phyloP scores from a whole-genome alignment of 2,113 vertebrate genomes.

The Aythya baeri region DNA sequence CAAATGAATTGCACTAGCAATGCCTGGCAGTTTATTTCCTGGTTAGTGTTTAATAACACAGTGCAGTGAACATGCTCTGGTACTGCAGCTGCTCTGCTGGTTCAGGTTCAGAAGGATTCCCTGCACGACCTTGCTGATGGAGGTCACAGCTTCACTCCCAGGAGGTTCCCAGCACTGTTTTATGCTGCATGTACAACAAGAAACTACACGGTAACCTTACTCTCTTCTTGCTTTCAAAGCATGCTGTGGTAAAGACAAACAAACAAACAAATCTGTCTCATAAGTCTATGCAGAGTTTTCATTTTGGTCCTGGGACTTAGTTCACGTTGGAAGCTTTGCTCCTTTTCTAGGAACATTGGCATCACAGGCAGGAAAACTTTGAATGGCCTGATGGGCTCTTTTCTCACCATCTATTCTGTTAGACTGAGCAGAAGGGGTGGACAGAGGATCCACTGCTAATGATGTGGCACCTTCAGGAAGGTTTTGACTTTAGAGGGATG shows the following conservation, averaged over 20 bases:
- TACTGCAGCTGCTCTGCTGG: not conserved
- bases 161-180: not conserved
- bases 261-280: not conserved
- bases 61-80: not conserved
- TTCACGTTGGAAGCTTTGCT: not conserved
- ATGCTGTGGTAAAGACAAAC: not conserved
- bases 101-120: not conserved
- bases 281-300: not conserved
- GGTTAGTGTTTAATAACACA: not conserved
- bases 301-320: not conserved
- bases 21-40: not conserved
- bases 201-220: not conserved
- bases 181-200: not conserved
- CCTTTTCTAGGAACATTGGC: fast-evolving
- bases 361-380: not conserved
- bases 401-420: not conserved
- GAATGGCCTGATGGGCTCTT: not conserved
- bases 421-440: not conserved
- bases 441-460: not conserved
- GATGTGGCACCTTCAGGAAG: not conserved
- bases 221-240: not conserved
- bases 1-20: not conserved
- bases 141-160: not conserved
- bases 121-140: not conserved
- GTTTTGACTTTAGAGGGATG: not conserved